Evolutionary conservation across 2,113 vertebrate genomes (phyloP), one percentile per base, ranked within the genome.

Genomic region (Dolichotis patagonum): DNA sequence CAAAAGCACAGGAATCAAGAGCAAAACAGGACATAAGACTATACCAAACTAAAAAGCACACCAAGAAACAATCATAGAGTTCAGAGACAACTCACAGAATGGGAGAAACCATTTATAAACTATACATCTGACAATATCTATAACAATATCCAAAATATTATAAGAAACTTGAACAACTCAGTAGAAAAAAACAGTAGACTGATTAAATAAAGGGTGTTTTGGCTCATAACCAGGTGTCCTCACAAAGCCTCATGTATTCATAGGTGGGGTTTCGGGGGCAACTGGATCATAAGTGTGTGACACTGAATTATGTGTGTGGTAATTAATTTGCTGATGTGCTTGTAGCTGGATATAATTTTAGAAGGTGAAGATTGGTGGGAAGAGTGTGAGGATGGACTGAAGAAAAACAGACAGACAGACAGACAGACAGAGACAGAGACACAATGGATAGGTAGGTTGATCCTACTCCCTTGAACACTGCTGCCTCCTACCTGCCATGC

Each of bases 381-480:
- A 73, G n/a, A 73, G 3, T 73, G n/a, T 73, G 69, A 73, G 20
- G 8, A 24, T 38, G 19, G 19, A 19, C 8, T 9, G n/a, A n/a
- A 71, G 19, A 71, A 2, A 22, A n/a, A 38, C 0, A 20, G 67
- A 38, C 0, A 1, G n/a, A 71, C 0, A 71, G 67, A 69, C 1
- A 69, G 65, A 46, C 46, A 69, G 1, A n/a, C 32, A 69, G 4
- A 69, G 65, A 62, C 26, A 62, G 24, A 62, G 10, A 28, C n/a
- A n/a, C n/a, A n/a, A 62, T 62, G 11, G 60, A 71, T 71, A 71
- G 69, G 41, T 4, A 71, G n/a, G 5, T 41, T 9, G 4, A 71
- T 49, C 46, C 75, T 49, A 78, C 43, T 46, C 24, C 28, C 43
- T 78, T 78, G 14, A 49, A 49, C 6, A 17, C 28, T 78, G 26